Conservation (phyloP, 2,888 invertebrate species). For the Pterostichus niger region DNA sequence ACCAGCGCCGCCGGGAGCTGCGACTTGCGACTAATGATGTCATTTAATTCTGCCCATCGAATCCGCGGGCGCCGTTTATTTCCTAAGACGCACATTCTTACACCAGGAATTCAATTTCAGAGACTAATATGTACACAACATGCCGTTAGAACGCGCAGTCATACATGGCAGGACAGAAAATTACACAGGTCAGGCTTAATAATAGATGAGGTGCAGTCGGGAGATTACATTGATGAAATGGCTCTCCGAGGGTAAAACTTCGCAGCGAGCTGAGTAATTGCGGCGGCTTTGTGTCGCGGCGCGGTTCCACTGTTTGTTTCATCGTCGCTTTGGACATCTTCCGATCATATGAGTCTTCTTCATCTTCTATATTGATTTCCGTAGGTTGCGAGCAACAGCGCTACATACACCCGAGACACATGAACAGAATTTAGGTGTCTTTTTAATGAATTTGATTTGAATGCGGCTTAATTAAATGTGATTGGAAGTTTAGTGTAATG, state of each 20-base stretch:
- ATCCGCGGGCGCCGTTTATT: constrained; percentile 49
- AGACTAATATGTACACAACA: constrained; percentile 55
- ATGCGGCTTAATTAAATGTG: constrained; percentile 27
- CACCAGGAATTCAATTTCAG: constrained; percentile 57
- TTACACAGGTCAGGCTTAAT: constrained; percentile 69
- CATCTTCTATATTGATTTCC: constrained; percentile 33
- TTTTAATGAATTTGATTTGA: constrained; percentile 20
- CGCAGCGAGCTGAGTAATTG: constrained; percentile 67
- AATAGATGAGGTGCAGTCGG: constrained; percentile 70
- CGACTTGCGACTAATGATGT: constrained; percentile 61
- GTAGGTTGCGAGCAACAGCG: not conserved
- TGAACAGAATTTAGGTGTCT: not conserved
- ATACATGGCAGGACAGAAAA: constrained; percentile 39
- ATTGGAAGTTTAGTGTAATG: constrained; percentile 39
- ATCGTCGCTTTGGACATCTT: constrained; percentile 35
- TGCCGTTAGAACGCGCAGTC: constrained; percentile 19
- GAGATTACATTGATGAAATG: constrained; percentile 71
- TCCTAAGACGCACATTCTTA: constrained; percentile 45
- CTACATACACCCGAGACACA: not conserved
- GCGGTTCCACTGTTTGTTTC: constrained; percentile 21
- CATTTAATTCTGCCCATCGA: constrained; percentile 62
- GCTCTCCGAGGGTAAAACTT: constrained; percentile 70
- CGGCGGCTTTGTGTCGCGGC: constrained; percentile 54
- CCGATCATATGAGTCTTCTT: constrained; percentile 39
- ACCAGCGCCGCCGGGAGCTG: constrained; percentile 13